These are phyloP conservation scores for Taurulus bubalis DNA, from an alignment of 2,113 vertebrate species.

Conservation along the genomic window DNA sequence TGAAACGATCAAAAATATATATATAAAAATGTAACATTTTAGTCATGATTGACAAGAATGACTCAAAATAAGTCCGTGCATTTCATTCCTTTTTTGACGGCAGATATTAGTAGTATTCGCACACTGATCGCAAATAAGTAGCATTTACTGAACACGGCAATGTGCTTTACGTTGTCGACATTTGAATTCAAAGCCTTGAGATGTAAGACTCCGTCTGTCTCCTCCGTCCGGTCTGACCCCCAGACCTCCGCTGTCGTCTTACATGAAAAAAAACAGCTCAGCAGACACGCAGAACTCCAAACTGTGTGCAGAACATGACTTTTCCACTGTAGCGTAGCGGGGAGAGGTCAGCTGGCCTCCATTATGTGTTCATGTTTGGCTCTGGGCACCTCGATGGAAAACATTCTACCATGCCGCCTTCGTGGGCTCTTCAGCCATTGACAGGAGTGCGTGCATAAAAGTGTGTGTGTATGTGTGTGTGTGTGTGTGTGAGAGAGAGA, in stretches of 20 bases:
- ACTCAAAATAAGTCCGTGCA: no score
- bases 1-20: no score
- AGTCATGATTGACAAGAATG: no score
- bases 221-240: not conserved
- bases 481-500: no score
- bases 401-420: slow-evolving; percentile 16
- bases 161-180: no score
- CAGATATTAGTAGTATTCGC: no score
- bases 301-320: not conserved
- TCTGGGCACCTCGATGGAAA: slow-evolving; percentile 14
- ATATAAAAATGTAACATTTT: no score
- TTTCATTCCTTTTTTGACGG: no score
- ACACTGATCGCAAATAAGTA: no score
- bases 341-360: slow-evolving; percentile 39
- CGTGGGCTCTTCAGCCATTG: not conserved
- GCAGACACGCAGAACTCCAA: not conserved
- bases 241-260: not conserved
- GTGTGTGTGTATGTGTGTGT: slow-evolving; percentile 18
- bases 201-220: not conserved
- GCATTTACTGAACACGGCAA: no score
- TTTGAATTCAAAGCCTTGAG: not conserved
- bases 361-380: slow-evolving; percentile 44
- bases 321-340: not conserved
- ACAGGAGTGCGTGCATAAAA: not conserved
- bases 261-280: not conserved